These are phyloP conservation scores for Glossosoma conforme DNA, from an alignment of 1,140 invertebrate genomes.

Conservation along the genomic window DNA sequence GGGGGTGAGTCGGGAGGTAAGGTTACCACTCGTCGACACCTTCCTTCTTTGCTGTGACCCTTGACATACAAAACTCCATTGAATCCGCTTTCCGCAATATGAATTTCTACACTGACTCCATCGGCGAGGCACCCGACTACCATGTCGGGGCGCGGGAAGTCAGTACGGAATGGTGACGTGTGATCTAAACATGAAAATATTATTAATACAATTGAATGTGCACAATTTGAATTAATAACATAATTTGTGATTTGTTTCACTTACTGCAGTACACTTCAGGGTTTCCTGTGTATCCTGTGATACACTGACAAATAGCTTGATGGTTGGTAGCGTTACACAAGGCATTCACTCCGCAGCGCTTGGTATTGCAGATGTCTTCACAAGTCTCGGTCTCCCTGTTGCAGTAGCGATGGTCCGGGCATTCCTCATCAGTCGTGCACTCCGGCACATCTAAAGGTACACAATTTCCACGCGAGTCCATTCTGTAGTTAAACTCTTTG, in stretches of 20 bases:
- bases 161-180: conserved; percentile 56
- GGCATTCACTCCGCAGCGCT: conserved; percentile 70
- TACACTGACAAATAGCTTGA: conserved; percentile 70
- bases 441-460: conserved; percentile 51
- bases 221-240: conserved; percentile 1
- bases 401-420: conserved; percentile 71
- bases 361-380: conserved; percentile 66
- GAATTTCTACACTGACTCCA: conserved; percentile 83
- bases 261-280: conserved; percentile 64
- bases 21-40: conserved; percentile 77
- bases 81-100: conserved; percentile 73
- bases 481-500: conserved; percentile 61
- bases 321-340: conserved; percentile 76
- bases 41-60: conserved; percentile 87
- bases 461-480: conserved; percentile 64
- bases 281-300: conserved; percentile 64
- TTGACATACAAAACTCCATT: conserved; percentile 92
- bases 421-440: conserved; percentile 71
- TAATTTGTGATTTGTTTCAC: conserved; percentile 27
- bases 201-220: background rate
- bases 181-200: conserved; percentile 30
- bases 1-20: conserved; percentile 61
- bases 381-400: conserved; percentile 63
- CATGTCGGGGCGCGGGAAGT: conserved; percentile 82
- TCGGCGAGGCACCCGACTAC: conserved; percentile 85